Percentiles rank a stretch among this genome's conserved stretches.
Evolutionary conservation across 1,140 invertebrate genomes (phyloP).

Genomic region (Camponotus pennsylvanicus): DNA sequence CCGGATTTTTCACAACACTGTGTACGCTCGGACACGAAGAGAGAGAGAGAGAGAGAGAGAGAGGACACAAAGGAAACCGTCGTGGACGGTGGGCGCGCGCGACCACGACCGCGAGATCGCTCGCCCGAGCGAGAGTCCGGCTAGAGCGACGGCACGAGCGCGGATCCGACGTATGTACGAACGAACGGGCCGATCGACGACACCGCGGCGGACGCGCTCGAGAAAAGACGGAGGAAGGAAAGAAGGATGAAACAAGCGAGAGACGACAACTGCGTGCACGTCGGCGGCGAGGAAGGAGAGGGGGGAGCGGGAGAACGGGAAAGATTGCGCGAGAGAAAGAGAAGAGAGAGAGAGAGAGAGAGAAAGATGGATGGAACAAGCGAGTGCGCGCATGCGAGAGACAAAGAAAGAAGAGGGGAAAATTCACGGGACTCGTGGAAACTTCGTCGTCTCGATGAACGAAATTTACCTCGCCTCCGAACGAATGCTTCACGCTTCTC

Average conservation of each 20-base stretch:
- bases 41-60: constrained; percentile 28
- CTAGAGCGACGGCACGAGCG: not conserved
- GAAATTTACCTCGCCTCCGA: constrained; percentile 2
- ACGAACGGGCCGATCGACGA: constrained; percentile 37
- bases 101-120: constrained; percentile 26
- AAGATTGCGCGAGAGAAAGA: not conserved
- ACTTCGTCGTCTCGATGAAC: not conserved
- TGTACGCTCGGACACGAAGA: constrained; percentile 12
- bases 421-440: constrained; percentile 27
- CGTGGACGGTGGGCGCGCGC: constrained; percentile 16
- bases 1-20: constrained; percentile 78
- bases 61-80: constrained; percentile 71
- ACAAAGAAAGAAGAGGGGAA: constrained; percentile 44
- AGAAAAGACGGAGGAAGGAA: constrained; percentile 46
- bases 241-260: constrained; percentile 72
- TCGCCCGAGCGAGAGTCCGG: not conserved
- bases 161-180: not conserved
- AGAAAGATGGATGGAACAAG: constrained; percentile 15
- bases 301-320: constrained; percentile 10
- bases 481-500: not conserved
- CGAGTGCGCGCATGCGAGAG: constrained; percentile 2
- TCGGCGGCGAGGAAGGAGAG: constrained; percentile 43
- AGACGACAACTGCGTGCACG: constrained; percentile 69
- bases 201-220: constrained; percentile 12
- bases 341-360: constrained; percentile 20